Conservation (phyloP, 1,140 invertebrate species). For the Thaumatotibia leucotreta region DNA sequence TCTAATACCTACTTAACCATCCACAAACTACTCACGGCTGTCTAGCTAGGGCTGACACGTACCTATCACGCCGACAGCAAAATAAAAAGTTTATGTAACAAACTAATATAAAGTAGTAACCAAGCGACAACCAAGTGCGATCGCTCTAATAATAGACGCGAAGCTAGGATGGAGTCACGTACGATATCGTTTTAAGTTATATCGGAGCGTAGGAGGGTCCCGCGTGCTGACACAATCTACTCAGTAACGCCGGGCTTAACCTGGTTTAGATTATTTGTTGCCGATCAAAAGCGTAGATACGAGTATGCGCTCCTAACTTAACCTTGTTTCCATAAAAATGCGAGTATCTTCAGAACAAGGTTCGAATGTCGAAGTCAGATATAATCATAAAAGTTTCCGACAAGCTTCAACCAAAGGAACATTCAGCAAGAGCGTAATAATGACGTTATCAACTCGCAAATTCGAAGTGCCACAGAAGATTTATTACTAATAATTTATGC, state of each 20-base stretch:
- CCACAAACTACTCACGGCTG: not conserved
- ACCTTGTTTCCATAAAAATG: too few species aligned
- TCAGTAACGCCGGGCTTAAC: not conserved
- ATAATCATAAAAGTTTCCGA: not conserved
- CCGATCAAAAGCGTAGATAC: too few species aligned
- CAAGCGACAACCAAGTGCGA: not conserved
- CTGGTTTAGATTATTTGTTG: not conserved
- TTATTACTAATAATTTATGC: not conserved
- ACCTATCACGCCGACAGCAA: not conserved
- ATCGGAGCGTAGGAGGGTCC: constrained; percentile 1
- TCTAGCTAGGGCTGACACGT: too few species aligned
- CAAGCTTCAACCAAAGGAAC: not conserved
- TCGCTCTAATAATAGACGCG: constrained; percentile 3
- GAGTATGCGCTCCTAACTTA: too few species aligned
- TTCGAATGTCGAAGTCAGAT: too few species aligned
- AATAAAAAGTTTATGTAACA: not conserved
- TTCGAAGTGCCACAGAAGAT: not conserved
- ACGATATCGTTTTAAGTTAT: constrained; percentile 11
- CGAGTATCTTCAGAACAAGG: too few species aligned
- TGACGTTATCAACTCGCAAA: not conserved
- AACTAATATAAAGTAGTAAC: not conserved
- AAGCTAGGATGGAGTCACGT: not conserved
- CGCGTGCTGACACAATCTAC: constrained; percentile 7
- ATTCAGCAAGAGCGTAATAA: not conserved
- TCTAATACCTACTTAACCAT: too few species aligned